Percentiles rank a stretch among this genome's conserved stretches.
These are phyloP conservation scores for Stichodactyla helianthus DNA, from an alignment of 64 coral and sea anemone species.

Conservation along the genomic window DNA sequence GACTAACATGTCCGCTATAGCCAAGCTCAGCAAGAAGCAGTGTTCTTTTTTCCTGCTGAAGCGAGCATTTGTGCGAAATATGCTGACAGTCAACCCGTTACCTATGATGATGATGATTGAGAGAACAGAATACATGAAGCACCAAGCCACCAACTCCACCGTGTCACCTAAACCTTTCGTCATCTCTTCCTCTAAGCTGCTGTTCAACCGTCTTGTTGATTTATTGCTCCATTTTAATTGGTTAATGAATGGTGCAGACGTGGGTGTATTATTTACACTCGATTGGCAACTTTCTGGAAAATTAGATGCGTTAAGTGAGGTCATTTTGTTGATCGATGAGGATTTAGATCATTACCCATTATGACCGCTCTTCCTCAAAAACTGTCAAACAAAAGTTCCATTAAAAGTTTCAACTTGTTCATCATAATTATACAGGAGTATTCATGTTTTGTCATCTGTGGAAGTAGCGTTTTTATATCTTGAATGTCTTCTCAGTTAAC, in stretches of 20 bases:
- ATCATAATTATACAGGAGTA: no score
- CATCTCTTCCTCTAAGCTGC: background rate
- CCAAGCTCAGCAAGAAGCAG: conserved; percentile 56
- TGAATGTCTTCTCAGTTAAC: no score
- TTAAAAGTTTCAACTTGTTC: no score
- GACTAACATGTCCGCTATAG: conserved; percentile 51
- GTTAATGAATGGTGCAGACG: background rate
- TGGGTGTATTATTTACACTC: background rate
- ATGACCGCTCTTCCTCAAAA: no score
- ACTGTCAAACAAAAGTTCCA: no score
- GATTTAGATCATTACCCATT: no score
- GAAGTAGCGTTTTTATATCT: no score
- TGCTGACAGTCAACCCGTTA: conserved; percentile 36
- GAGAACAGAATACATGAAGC: conserved; percentile 2
- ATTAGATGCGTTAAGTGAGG: background rate
- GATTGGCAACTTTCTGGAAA: background rate
- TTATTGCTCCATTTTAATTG: background rate
- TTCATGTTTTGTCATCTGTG: no score
- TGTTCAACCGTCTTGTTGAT: background rate
- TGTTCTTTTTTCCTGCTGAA: conserved; percentile 39
- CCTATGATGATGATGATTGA: conserved; percentile 23
- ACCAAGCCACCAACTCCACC: conserved; percentile 17
- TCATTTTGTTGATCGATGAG: background rate
- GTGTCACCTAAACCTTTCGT: background rate
- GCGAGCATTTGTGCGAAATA: conserved; percentile 26